Conservation (phyloP, 2,888 invertebrate genomes). For the Cryptocheilus praepositus region DNA sequence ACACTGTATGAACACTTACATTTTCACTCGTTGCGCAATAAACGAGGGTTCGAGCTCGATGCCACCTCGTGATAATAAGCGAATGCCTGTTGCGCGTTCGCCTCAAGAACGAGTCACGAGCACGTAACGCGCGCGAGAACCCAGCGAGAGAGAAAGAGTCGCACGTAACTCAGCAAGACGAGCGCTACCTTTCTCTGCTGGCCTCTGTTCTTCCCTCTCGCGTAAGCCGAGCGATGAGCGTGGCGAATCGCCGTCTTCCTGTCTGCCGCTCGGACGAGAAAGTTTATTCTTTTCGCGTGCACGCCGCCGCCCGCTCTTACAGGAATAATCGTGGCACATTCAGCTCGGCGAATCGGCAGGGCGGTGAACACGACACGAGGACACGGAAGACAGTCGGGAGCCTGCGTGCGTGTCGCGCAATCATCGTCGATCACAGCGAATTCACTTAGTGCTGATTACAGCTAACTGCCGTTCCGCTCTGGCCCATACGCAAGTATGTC, state of each 20-base stretch:
- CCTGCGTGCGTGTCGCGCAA: too few relatives aligned
- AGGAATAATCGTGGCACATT: conserved; percentile 2
- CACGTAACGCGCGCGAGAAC: conserved; percentile 19
- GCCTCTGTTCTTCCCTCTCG: too few relatives aligned
- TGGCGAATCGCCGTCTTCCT: conserved; percentile 36
- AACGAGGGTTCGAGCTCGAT: conserved; percentile 15
- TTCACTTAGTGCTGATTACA: too few relatives aligned
- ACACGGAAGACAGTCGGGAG: too few relatives aligned
- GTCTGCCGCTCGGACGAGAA: conserved; percentile 24
- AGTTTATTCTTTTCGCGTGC: conserved; percentile 23
- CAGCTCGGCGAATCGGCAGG: too few relatives aligned
- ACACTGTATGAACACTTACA: conserved; percentile 12
- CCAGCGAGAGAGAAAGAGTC: not conserved
- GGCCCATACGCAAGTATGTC: too few relatives aligned
- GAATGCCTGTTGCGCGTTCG: conserved; percentile 9
- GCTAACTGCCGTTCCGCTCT: too few relatives aligned
- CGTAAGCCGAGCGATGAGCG: conserved; percentile 20
- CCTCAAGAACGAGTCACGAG: conserved; percentile 17
- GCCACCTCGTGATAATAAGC: conserved; percentile 29
- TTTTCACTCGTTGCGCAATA: conserved; percentile 35
- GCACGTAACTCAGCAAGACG: not conserved
- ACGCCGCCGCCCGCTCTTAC: conserved; percentile 1
- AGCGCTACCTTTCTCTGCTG: conserved; percentile 3
- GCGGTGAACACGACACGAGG: too few relatives aligned
- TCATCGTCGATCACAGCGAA: too few relatives aligned